Percentiles rank a stretch among this genome's conserved stretches.
Conservation (phyloP, 2,113 vertebrate genomes). For the Sinosuthora webbiana region DNA sequence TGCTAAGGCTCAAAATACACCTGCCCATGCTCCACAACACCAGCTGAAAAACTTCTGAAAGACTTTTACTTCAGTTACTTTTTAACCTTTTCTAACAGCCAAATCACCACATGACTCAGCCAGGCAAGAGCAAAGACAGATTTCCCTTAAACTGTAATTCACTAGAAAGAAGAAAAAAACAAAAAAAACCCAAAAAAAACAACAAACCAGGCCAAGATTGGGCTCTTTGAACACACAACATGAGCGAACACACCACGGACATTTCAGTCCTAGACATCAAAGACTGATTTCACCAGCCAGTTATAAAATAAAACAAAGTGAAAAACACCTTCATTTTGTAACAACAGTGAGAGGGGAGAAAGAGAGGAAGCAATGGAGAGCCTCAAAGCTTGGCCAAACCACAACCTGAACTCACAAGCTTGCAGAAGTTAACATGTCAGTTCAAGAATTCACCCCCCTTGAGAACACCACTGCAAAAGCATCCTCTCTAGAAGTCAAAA, state of each 20-base stretch:
- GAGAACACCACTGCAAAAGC: not conserved
- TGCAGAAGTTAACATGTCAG: not conserved
- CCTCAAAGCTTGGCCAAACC: not conserved
- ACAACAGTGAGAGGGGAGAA: not conserved
- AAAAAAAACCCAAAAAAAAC: too few species aligned
- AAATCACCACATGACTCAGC: not conserved
- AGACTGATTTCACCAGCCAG: not conserved
- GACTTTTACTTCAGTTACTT: not conserved
- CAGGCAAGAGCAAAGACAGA: not conserved
- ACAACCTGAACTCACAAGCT: not conserved
- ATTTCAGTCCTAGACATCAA: not conserved
- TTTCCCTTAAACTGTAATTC: not conserved
- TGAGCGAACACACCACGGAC: not conserved
- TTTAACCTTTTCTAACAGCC: not conserved
- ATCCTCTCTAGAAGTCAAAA: not conserved
- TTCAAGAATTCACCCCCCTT: not conserved
- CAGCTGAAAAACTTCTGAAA: not conserved
- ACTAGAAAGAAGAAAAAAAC: not conserved
- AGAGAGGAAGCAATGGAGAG: not conserved
- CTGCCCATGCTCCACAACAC: not conserved
- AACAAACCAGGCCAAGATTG: not conserved
- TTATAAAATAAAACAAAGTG: conserved; percentile 1
- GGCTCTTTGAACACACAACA: not conserved
- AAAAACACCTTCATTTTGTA: not conserved
- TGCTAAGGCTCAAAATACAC: not conserved